Evolutionary conservation across 2,888 invertebrate species (phyloP).

Genomic region (Metellina segmentata): DNA sequence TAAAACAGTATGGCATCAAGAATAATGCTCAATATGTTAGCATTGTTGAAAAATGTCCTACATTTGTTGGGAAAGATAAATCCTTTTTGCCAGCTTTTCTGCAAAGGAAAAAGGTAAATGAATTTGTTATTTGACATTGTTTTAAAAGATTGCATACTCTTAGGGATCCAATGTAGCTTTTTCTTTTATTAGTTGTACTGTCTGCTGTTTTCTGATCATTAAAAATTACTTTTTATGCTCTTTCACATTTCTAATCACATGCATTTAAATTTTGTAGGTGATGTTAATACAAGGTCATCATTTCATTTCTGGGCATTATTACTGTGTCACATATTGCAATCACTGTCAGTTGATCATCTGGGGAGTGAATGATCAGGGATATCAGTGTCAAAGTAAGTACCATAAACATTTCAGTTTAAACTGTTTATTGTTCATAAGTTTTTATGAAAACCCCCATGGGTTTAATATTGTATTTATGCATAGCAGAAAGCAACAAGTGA

Average conservation of each 20-base stretch:
- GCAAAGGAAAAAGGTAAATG: constrained; percentile 83
- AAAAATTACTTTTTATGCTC: too few species aligned
- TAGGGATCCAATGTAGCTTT: too few species aligned
- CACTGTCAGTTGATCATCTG: constrained; percentile 95
- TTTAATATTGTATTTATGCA: too few species aligned
- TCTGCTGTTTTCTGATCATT: too few species aligned
- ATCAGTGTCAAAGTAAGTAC: constrained; percentile 92
- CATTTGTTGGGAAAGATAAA: constrained; percentile 92
- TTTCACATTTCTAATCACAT: too few species aligned
- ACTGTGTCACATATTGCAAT: constrained; percentile 94
- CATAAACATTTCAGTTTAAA: constrained; percentile 22
- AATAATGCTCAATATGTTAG: constrained; percentile 83
- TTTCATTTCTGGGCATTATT: constrained; percentile 92
- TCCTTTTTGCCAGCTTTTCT: constrained; percentile 79
- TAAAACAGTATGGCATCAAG: constrained; percentile 88
- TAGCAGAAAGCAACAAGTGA: too few species aligned
- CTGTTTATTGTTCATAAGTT: background rate
- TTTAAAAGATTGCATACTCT: background rate
- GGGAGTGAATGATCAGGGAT: constrained; percentile 98
- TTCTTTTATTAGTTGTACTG: too few species aligned
- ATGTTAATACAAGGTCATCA: constrained; percentile 87
- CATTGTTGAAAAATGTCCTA: constrained; percentile 88
- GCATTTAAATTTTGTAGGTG: background rate
- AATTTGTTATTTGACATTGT: too few species aligned
- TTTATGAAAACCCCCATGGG: background rate